phyloP scores from a whole-genome alignment of 2,797 vertebrate genomes.

The Lacerta agilis region DNA sequence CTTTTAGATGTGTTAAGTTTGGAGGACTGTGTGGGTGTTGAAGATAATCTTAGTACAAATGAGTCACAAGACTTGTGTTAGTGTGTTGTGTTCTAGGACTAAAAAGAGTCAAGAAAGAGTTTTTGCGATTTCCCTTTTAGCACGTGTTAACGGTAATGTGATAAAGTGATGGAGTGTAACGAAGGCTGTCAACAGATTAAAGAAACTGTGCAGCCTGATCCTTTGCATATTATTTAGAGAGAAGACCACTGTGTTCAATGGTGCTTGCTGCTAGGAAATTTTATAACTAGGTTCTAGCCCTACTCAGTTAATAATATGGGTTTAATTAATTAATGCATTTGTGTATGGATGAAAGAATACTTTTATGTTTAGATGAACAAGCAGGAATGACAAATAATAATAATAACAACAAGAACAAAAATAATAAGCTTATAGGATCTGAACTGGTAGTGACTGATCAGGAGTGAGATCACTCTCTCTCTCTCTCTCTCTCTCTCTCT shows the following conservation, averaged over 20 bases:
- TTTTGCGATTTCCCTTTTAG: slow-evolving; percentile 29
- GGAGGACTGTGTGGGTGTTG: slow-evolving; percentile 63
- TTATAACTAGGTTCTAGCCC: background rate
- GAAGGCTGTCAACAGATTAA: background rate
- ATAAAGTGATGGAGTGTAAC: slow-evolving; percentile 13
- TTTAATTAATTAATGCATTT: background rate
- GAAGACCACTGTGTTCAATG: background rate
- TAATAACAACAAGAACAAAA: too few species aligned
- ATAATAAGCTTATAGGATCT: too few species aligned
- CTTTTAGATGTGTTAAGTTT: slow-evolving; percentile 67
- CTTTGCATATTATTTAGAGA: background rate
- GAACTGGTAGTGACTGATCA: too few species aligned
- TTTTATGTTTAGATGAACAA: background rate
- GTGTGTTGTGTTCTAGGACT: slow-evolving; percentile 61
- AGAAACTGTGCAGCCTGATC: background rate
- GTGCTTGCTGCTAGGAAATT: background rate
- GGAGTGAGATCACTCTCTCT: too few species aligned
- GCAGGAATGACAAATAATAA: background rate
- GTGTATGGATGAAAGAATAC: background rate
- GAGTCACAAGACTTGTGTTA: slow-evolving; percentile 63
- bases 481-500: too few species aligned
- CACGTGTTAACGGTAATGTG: background rate
- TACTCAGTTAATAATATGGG: background rate
- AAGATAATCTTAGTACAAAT: slow-evolving; percentile 66
- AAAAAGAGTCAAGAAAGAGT: slow-evolving; percentile 24